A percentile compares a stretch with the other conserved stretches of the same genome.
Evolutionary conservation across 2,113 vertebrate species (phyloP).

Genomic region (Lampris incognitus): DNA sequence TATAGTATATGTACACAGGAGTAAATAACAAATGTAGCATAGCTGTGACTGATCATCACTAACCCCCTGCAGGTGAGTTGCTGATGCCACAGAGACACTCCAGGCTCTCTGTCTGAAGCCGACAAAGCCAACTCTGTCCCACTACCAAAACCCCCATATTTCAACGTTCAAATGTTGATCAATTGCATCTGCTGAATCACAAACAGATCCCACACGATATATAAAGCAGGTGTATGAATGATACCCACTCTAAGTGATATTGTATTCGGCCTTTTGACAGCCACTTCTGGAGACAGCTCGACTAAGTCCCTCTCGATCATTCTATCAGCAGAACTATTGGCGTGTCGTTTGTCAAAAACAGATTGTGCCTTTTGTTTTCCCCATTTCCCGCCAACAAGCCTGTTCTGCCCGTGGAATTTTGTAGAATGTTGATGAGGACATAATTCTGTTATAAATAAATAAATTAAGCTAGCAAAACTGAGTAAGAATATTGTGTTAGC

Average conservation of each 20-base stretch:
- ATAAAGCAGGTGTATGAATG: conserved; percentile 9
- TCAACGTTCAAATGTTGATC: neutral
- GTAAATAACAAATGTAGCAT: too few species aligned
- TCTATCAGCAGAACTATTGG: conserved; percentile 29
- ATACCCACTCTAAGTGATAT: conserved; percentile 6
- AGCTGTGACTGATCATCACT: too few species aligned
- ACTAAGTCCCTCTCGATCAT: conserved; percentile 17
- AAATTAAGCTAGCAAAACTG: conserved; percentile 8
- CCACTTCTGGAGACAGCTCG: conserved; percentile 12
- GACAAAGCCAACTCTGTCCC: too few species aligned
- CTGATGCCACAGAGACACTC: too few species aligned
- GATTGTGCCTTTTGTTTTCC: conserved; percentile 47
- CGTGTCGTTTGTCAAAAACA: conserved; percentile 37
- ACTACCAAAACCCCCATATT: too few species aligned
- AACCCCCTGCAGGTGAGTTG: too few species aligned
- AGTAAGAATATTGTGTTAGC: neutral
- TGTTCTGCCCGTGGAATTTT: conserved; percentile 36
- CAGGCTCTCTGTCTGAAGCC: too few species aligned
- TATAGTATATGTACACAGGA: too few species aligned
- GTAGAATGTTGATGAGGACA: conserved; percentile 36
- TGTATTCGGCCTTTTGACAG: conserved; percentile 28
- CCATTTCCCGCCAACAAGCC: conserved; percentile 33
- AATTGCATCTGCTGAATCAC: conserved; percentile 27
- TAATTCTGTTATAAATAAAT: conserved; percentile 14
- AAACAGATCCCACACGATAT: conserved; percentile 26